These are phyloP conservation scores for Pholis gunnellus DNA, from an alignment of 2,113 vertebrate species.

Conservation along the genomic window DNA sequence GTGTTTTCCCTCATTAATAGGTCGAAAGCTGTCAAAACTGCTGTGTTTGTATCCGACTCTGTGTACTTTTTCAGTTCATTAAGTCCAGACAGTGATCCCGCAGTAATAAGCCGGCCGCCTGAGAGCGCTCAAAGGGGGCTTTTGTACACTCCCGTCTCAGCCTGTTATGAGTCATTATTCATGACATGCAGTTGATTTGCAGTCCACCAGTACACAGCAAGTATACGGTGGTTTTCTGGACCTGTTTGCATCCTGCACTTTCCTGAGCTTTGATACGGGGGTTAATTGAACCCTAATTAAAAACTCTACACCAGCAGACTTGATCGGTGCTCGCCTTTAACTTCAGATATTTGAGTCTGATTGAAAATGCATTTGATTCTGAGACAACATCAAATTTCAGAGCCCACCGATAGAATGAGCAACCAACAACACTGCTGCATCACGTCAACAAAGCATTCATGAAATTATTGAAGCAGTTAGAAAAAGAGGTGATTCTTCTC, in stretches of 20 bases:
- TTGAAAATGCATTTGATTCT: not conserved
- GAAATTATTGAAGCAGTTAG: not conserved
- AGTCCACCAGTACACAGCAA: not conserved
- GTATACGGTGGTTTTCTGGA: not conserved
- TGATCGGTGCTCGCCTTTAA: not conserved
- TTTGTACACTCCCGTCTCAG: not conserved
- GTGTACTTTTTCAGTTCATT: not conserved
- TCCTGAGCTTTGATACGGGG: not conserved
- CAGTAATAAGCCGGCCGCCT: too few relatives aligned
- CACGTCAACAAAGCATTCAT: not conserved
- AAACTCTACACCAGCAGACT: not conserved
- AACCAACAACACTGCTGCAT: not conserved
- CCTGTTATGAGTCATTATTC: not conserved
- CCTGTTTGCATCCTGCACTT: not conserved
- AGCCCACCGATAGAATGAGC: not conserved
- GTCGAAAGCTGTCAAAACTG: not conserved
- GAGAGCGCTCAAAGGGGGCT: too few relatives aligned
- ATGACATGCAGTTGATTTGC: not conserved
- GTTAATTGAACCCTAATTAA: not conserved
- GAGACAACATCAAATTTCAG: not conserved
- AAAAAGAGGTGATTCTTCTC: constrained; percentile 38
- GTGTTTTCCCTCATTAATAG: not conserved
- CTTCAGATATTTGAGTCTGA: not conserved
- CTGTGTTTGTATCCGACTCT: not conserved
- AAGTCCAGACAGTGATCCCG: not conserved